phyloP scores from a whole-genome alignment of 1,140 invertebrate species.

The Chionoecetes opilio region DNA sequence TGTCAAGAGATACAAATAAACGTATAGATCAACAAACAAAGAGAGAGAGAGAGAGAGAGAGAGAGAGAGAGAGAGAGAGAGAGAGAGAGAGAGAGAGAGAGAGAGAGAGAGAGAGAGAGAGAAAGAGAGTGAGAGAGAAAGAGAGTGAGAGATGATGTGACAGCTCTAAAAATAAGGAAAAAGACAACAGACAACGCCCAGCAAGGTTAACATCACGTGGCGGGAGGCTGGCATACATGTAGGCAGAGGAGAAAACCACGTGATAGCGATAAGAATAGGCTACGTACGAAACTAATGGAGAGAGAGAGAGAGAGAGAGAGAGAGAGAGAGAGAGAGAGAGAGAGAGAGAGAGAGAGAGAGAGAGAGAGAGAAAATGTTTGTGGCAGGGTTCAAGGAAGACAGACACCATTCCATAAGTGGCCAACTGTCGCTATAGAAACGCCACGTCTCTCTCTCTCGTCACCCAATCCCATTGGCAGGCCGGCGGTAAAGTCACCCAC shows the following conservation, averaged over 20 bases:
- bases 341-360: neutral
- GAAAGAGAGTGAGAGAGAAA: neutral
- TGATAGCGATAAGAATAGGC: neutral
- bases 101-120: neutral
- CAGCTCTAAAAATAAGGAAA: neutral
- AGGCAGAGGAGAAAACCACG: neutral
- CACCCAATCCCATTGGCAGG: no score
- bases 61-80: conserved; percentile 8
- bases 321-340: neutral
- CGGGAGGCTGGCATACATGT: neutral
- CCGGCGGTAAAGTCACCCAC: no score
- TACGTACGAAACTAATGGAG: neutral
- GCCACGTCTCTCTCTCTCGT: conserved; percentile 41
- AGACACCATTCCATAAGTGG: neutral
- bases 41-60: conserved; percentile 8
- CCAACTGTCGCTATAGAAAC: conserved; percentile 62
- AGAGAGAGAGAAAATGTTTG: neutral
- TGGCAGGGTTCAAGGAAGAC: conserved; percentile 6
- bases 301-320: conserved; percentile 8
- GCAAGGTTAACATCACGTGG: no score
- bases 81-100: neutral
- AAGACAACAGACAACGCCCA: neutral
- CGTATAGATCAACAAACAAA: neutral
- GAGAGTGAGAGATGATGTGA: neutral
- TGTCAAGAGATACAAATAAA: neutral